A percentile compares a stretch with the other conserved stretches of the same genome.
Evolutionary conservation across 2,113 vertebrate genomes (phyloP).

Genomic region (Falcunculus frontatus): DNA sequence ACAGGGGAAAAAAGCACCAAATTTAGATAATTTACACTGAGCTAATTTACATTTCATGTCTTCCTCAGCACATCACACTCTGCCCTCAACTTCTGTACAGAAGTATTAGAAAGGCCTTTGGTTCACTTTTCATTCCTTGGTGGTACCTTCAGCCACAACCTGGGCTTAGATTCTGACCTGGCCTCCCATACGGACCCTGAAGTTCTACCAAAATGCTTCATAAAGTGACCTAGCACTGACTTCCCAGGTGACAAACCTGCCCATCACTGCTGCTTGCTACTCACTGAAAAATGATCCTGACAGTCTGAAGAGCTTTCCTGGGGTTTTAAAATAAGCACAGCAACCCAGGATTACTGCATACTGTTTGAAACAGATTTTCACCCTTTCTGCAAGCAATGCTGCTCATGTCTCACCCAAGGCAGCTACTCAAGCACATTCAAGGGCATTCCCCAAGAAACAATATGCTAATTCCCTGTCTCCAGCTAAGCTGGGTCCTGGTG

Average conservation of each 20-base stretch:
- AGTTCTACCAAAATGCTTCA: conserved; percentile 51
- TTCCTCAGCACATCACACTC: neutral
- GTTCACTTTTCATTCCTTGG: neutral
- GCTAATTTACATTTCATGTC: neutral
- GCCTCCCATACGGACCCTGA: conserved; percentile 33
- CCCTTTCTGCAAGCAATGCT: conserved; percentile 51
- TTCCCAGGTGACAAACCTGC: conserved; percentile 29
- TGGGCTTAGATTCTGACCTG: conserved; percentile 50
- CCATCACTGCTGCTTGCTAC: conserved; percentile 8
- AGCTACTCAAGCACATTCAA: conserved; percentile 73
- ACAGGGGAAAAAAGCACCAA: neutral
- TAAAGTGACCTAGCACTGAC: neutral
- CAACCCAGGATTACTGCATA: conserved; percentile 4
- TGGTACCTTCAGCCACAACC: neutral
- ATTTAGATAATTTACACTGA: neutral
- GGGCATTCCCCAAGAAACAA: conserved; percentile 78
- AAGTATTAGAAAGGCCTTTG: neutral
- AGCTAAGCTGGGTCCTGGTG: conserved; percentile 43
- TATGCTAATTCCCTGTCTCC: conserved; percentile 72
- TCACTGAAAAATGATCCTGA: conserved; percentile 38
- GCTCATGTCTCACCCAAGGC: conserved; percentile 63
- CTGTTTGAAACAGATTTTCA: conserved; percentile 39
- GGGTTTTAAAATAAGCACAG: conserved; percentile 55
- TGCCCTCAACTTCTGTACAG: neutral
- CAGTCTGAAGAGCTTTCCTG: conserved; percentile 28